Conservation (phyloP, 2,888 invertebrate species). For the Lamellibrachia columna region DNA sequence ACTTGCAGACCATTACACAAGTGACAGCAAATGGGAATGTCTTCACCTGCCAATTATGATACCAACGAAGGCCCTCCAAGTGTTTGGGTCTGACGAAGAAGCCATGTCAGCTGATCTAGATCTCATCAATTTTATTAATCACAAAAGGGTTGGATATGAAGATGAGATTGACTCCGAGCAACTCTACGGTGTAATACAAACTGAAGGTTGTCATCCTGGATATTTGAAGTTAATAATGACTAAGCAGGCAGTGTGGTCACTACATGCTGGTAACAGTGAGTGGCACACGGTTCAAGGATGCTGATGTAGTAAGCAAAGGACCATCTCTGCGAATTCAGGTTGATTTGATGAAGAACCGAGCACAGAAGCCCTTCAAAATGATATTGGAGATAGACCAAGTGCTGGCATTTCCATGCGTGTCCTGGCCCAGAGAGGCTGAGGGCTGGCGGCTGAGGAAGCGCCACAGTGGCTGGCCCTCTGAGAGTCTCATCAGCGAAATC, state of each 20-base stretch:
- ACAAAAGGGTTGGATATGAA: not conserved
- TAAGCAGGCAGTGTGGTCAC: not conserved
- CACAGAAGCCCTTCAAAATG: not conserved
- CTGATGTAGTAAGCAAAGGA: not conserved
- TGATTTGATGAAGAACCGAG: not conserved
- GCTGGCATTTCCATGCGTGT: slow-evolving; percentile 37
- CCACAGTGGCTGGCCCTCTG: slow-evolving; percentile 39
- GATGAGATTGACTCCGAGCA: not conserved
- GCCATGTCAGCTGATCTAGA: not conserved
- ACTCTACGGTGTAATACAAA: not conserved
- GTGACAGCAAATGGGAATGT: slow-evolving; percentile 20
- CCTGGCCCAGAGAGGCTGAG: slow-evolving; percentile 42
- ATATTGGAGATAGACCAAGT: slow-evolving; percentile 17
- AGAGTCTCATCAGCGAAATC: not conserved
- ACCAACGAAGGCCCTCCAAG: not conserved
- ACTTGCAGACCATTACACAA: not conserved
- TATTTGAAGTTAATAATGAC: slow-evolving; percentile 6
- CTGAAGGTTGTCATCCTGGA: slow-evolving; percentile 24
- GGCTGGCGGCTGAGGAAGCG: slow-evolving; percentile 33
- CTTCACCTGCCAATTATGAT: not conserved
- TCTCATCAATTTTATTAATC: not conserved
- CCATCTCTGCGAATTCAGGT: not conserved
- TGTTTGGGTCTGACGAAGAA: not conserved
- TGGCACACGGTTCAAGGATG: not conserved
- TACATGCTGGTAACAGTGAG: not conserved